Conservation (phyloP, 2,888 invertebrate genomes). For the Drosophila prolongata region DNA sequence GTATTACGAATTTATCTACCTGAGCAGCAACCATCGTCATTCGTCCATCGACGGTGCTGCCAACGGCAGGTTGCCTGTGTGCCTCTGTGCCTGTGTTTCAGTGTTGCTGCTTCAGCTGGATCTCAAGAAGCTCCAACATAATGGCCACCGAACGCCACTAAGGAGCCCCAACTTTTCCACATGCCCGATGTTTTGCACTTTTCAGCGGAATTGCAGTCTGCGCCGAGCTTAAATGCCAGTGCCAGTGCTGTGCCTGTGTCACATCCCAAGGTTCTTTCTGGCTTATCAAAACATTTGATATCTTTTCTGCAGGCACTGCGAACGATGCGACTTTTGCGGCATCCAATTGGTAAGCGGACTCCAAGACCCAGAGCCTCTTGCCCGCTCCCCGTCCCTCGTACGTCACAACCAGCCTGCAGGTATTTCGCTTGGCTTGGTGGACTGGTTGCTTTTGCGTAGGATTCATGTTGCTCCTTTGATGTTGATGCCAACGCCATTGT, state of each 20-base stretch:
- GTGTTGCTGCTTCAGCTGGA: conserved; percentile 39
- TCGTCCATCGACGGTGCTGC: conserved; percentile 68
- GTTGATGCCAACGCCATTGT: conserved; percentile 71
- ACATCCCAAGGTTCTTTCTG: conserved; percentile 56
- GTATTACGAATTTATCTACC: conserved; percentile 79
- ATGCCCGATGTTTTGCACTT: conserved; percentile 63
- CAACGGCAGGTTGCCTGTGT: conserved; percentile 38
- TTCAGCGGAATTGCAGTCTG: conserved; percentile 63
- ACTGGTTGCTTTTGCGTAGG: conserved; percentile 78
- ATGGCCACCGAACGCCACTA: conserved; percentile 74
- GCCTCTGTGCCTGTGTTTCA: conserved; percentile 6
- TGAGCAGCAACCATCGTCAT: conserved; percentile 80
- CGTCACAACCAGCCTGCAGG: conserved; percentile 35
- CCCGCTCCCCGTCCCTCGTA: neutral
- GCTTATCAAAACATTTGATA: conserved; percentile 80
- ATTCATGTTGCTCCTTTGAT: conserved; percentile 75
- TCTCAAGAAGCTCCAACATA: conserved; percentile 76
- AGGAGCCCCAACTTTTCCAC: conserved; percentile 1
- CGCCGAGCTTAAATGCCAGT: conserved; percentile 12
- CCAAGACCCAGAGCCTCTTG: conserved; percentile 6
- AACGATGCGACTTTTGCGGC: conserved; percentile 53
- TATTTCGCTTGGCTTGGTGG: conserved; percentile 51
- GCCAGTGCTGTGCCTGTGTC: conserved; percentile 16
- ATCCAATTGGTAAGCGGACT: conserved; percentile 77
- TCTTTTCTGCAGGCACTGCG: conserved; percentile 61